Evolutionary conservation across 2,113 vertebrate genomes (phyloP).

Genomic region (Trichechus manatus): DNA sequence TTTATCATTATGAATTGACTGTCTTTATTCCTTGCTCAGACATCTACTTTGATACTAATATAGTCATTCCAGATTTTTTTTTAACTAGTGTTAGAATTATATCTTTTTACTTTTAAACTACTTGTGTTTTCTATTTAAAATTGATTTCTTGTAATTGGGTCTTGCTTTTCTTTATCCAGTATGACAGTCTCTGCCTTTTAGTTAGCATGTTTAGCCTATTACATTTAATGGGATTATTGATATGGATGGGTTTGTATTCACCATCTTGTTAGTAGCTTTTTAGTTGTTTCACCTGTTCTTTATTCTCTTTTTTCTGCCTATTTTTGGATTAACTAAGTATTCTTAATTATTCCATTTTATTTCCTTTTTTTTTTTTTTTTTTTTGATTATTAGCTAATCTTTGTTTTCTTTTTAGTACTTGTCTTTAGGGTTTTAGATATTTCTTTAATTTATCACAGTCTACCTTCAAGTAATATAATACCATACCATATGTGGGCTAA

Average conservation of each 20-base stretch:
- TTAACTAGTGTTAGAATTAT: neutral
- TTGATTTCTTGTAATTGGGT: neutral
- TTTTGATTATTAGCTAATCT: neutral
- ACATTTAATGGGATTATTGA: neutral
- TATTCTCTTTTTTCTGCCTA: neutral
- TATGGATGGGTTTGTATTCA: neutral
- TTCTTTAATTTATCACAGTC: neutral
- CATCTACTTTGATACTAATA: neutral
- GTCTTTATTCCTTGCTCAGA: neutral
- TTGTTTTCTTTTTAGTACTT: neutral
- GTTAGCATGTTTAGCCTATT: neutral
- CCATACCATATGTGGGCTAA: neutral
- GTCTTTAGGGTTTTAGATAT: neutral
- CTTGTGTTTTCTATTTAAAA: neutral
- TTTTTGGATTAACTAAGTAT: neutral
- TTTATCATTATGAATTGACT: neutral
- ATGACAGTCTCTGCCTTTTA: neutral
- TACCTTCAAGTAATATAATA: neutral
- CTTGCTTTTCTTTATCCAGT: neutral
- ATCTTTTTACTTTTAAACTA: neutral
- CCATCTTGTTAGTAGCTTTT: neutral
- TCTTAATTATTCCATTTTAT: neutral
- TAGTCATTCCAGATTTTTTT: neutral
- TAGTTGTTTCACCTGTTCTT: neutral
- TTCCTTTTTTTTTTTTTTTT: neutral